Base-by-base conservation (phyloP, 1,140 invertebrate species). In the Calephelis nemesis region DNA sequence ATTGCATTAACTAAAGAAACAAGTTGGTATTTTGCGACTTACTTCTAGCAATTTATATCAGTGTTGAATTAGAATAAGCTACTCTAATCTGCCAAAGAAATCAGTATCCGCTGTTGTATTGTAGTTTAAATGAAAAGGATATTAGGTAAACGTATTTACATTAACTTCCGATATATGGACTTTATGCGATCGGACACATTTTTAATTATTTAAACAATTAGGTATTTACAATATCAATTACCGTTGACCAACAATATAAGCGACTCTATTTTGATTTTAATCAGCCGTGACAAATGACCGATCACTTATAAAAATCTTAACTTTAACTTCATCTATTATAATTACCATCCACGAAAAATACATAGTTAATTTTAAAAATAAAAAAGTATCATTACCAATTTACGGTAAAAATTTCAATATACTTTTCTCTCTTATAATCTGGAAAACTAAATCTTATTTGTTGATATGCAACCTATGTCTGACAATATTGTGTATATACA, bases 321-420 rank as follows among this genome's bases (percentile, higher is more conserved):
- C 66, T 72, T 74, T 79, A 82, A 76, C 75, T 84, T 74, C 83
- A 76, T 87, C 74, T 83, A 81, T 81, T 87, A 82, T 81, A 82
- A 79, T 82, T 83, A 85, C 80, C 83, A 82, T 83, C 82, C 81
- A 75, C 84, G 74, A 76, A 74, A 77, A 76, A 76, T 77, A 74
- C 70, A 78, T 74, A 74, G 67, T 58, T 67, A 65, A 64, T 67
- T 73, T 45, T 62, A 47, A 66, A 52, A 66, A 66, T 58, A 58
- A 66, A 58, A 58, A 58, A 39, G 10, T 7, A 58, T 9, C 1
- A 58, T 58, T 58, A 58, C 54, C 54, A 60, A 39, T 10, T 60
- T n/a, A 60, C 39, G 58, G 58, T 60, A 60, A 60, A 60, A 60
- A 39, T n/a, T 60, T 39, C 58, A 60, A 60, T 60, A 67, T 63